phyloP scores from a whole-genome alignment of 2,797 vertebrate genomes.

The Cryptoblepharus egeriae region DNA sequence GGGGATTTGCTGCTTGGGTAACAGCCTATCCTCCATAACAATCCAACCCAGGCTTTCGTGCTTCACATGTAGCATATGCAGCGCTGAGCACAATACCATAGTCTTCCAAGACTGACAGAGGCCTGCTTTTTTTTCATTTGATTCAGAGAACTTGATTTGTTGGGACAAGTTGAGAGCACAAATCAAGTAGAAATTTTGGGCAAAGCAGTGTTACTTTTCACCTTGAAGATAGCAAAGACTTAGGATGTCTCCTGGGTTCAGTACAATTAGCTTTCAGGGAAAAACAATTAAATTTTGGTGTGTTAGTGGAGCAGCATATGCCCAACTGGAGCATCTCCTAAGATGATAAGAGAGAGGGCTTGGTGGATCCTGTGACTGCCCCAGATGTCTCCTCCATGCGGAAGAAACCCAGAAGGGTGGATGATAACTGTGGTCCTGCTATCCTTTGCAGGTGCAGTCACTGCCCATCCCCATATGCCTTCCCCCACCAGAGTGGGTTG shows the following conservation, averaged over 20 bases:
- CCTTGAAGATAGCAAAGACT: slow-evolving; percentile 57
- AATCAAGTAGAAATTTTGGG: neutral
- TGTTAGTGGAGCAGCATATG: slow-evolving; percentile 74
- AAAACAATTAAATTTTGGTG: slow-evolving; percentile 57
- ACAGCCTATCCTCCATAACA: too few species aligned
- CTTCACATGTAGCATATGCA: too few species aligned
- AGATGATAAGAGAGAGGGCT: slow-evolving; percentile 8
- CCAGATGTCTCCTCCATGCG: neutral
- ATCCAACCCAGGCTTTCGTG: too few species aligned
- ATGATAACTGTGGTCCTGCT: neutral
- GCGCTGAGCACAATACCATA: too few species aligned
- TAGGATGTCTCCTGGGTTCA: slow-evolving; percentile 45
- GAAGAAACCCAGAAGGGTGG: slow-evolving; percentile 9
- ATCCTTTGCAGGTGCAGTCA: too few species aligned
- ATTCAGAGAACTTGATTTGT: too few species aligned
- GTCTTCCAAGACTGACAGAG: too few species aligned
- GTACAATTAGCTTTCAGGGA: slow-evolving; percentile 68
- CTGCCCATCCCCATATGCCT: too few species aligned
- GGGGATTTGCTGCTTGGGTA: too few species aligned
- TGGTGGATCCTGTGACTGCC: slow-evolving; percentile 45
- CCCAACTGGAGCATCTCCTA: slow-evolving; percentile 45
- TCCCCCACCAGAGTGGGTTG: too few species aligned
- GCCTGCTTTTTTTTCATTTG: too few species aligned
- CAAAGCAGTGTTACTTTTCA: slow-evolving; percentile 24
- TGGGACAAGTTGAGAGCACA: too few species aligned